Percentiles rank a stretch among this genome's conserved stretches.
Evolutionary conservation across 2,113 vertebrate species (phyloP).

Genomic region (Nothoprocta perdicaria): DNA sequence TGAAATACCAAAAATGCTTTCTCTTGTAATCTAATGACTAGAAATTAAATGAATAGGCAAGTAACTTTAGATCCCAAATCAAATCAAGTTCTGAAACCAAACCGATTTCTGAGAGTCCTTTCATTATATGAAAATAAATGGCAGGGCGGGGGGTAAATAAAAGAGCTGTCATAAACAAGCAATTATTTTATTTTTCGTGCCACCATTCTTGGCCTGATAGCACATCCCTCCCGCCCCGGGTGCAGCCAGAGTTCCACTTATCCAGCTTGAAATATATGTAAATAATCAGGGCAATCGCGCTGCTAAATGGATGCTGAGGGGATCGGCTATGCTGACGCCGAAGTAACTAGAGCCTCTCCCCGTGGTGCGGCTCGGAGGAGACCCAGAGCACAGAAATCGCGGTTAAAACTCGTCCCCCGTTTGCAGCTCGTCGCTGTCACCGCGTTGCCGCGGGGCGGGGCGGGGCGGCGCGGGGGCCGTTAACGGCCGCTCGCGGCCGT

Average conservation of each 20-base stretch:
- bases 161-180: not conserved
- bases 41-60: conserved; percentile 36
- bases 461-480: not conserved
- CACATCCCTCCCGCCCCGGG: not conserved
- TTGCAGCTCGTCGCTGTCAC: not conserved
- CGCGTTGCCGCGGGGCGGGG: not conserved
- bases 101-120: conserved; percentile 8
- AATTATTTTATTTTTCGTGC: conserved; percentile 64
- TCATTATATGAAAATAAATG: conserved; percentile 54
- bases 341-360: not conserved
- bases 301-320: conserved; percentile 34
- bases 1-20: conserved; percentile 21
- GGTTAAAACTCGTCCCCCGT: not conserved
- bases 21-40: conserved; percentile 50
- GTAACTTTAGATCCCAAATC: conserved; percentile 47
- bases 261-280: not conserved
- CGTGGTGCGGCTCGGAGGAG: not conserved
- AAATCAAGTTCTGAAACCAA: conserved; percentile 21
- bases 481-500: not conserved
- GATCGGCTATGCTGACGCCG: conserved; percentile 1
- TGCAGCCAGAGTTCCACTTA: conserved; percentile 16
- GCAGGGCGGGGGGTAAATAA: not conserved
- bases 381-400: not conserved
- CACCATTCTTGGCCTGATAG: conserved; percentile 32
- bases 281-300: conserved; percentile 35